Evolutionary conservation across 1,140 invertebrate genomes (phyloP).

Genomic region (Portunus trituberculatus): DNA sequence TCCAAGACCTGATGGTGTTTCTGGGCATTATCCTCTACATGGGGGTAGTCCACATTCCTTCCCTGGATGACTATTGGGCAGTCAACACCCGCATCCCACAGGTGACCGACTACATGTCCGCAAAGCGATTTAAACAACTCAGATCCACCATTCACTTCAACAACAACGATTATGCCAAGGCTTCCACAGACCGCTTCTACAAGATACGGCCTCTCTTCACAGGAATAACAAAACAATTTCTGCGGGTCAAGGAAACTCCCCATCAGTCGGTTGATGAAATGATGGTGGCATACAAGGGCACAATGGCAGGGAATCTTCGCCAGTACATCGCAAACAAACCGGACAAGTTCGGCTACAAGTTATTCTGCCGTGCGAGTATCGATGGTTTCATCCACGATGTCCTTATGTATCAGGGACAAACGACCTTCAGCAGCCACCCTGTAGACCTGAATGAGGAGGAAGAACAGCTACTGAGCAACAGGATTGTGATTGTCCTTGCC

Average conservation of each 20-base stretch:
- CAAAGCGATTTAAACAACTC: constrained; percentile 25
- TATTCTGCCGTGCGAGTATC: constrained; percentile 23
- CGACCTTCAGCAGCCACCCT: constrained; percentile 9
- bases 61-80: constrained; percentile 31
- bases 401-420: constrained; percentile 28
- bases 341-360: constrained; percentile 18
- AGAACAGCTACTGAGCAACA: background rate
- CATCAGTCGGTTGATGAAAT: constrained; percentile 35
- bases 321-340: constrained; percentile 32
- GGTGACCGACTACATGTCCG: constrained; percentile 33
- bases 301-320: constrained; percentile 15
- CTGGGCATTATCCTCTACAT: constrained; percentile 36
- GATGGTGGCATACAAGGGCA: constrained; percentile 33
- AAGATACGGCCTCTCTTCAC: constrained; percentile 21
- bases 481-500: background rate
- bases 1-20: background rate
- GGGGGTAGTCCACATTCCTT: background rate
- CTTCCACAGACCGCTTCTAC: constrained; percentile 40
- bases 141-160: constrained; percentile 31
- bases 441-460: constrained; percentile 16
- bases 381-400: constrained; percentile 37
- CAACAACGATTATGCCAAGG: constrained; percentile 26
- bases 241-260: constrained; percentile 11
- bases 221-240: background rate
- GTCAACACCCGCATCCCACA: constrained; percentile 18